A percentile compares a stretch with the other conserved stretches of the same genome.
phyloP scores from a whole-genome alignment of 2,113 vertebrate species.

The Nycticryphes semicollaris region DNA sequence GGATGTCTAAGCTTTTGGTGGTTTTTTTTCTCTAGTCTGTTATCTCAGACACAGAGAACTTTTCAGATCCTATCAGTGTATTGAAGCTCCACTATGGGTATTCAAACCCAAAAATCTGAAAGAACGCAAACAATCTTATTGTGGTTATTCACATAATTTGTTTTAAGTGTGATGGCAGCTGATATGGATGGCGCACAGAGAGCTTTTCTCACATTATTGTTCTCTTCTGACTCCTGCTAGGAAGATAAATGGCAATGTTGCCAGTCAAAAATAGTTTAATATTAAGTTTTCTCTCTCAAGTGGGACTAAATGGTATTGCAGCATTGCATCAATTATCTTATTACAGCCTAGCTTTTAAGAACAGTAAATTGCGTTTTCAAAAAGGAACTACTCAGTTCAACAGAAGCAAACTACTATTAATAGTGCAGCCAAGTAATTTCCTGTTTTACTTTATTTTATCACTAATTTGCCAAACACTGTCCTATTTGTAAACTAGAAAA shows the following conservation, averaged over 20 bases:
- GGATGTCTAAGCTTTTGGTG: background rate
- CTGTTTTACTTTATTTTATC: background rate
- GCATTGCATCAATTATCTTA: background rate
- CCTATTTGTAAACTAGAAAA: background rate
- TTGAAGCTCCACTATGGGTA: background rate
- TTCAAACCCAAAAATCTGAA: background rate
- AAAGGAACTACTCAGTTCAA: background rate
- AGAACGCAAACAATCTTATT: background rate
- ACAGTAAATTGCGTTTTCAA: background rate
- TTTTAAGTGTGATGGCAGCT: background rate
- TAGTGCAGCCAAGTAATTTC: background rate
- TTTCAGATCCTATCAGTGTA: background rate
- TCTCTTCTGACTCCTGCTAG: background rate
- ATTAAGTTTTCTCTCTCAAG: background rate
- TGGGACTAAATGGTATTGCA: background rate
- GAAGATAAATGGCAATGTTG: slow-evolving; percentile 35
- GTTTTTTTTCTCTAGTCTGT: background rate
- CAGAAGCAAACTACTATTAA: background rate
- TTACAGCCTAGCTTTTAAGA: background rate
- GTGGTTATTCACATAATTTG: background rate
- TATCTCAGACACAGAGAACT: background rate
- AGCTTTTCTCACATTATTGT: background rate
- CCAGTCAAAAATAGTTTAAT: slow-evolving; percentile 31
- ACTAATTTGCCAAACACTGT: background rate
- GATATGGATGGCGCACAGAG: background rate